These are phyloP conservation scores for Caenorhabditis briggsae DNA, from an alignment of 1,140 invertebrate species.

Conservation along the genomic window DNA sequence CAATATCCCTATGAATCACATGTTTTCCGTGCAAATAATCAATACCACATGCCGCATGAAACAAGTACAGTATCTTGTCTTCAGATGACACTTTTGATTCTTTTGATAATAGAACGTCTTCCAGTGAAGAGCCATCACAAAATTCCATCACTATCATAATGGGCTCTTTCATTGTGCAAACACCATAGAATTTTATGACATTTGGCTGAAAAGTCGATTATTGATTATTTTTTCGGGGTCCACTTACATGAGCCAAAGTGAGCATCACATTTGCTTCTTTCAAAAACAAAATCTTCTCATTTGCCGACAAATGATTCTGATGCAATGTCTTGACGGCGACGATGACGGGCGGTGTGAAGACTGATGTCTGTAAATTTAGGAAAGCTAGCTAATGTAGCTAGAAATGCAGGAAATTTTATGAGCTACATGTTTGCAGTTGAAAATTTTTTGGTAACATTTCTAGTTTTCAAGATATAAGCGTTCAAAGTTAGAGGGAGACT, in stretches of 20 bases:
- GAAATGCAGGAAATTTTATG: too few species aligned
- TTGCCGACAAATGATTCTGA: constrained; percentile 22
- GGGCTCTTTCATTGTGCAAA: constrained; percentile 43
- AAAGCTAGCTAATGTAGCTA: too few species aligned
- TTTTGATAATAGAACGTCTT: constrained; percentile 27
- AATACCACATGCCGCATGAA: constrained; percentile 33
- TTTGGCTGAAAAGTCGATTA: constrained; percentile 1
- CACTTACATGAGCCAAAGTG: constrained; percentile 23
- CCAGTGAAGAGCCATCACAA: constrained; percentile 5
- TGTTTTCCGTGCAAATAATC: constrained; percentile 40
- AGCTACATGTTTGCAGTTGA: too few species aligned
- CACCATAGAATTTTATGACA: constrained; percentile 45
- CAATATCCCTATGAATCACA: constrained; percentile 42
- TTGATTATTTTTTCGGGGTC: too few species aligned
- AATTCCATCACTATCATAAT: constrained; percentile 47
- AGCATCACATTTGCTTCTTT: constrained; percentile 40
- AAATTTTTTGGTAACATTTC: too few species aligned
- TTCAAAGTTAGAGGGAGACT: too few species aligned
- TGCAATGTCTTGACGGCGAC: constrained; percentile 42
- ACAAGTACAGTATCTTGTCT: constrained; percentile 32
- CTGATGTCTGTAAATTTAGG: neutral
- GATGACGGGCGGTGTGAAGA: neutral
- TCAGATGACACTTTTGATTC: neutral
- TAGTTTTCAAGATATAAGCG: too few species aligned
- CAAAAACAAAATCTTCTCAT: constrained; percentile 36